Percentiles rank a stretch among this genome's conserved stretches.
Evolutionary conservation across 2,797 vertebrate species (phyloP).

Genomic region (Schizothorax lantsangensis): DNA sequence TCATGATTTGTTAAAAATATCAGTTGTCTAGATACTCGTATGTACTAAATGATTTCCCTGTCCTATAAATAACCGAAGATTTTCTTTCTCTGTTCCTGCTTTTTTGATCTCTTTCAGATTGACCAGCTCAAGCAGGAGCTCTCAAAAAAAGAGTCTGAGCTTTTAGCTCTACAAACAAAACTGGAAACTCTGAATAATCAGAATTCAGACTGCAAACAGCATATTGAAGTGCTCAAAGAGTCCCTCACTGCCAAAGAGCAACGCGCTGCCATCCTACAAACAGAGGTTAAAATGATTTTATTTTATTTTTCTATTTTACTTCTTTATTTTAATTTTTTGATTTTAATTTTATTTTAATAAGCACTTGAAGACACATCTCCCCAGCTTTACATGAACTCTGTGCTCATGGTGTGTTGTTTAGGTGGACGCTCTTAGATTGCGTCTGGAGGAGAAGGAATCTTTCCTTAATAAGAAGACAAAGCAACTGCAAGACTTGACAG

Average conservation of each 20-base stretch:
- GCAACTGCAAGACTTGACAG: constrained; percentile 97
- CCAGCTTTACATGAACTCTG: background rate
- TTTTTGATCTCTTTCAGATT: constrained; percentile 79
- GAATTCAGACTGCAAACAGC: constrained; percentile 99
- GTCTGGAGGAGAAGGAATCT: constrained; percentile 97
- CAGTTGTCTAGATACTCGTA: background rate
- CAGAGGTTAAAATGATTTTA: constrained; percentile 82
- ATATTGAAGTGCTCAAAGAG: constrained; percentile 99
- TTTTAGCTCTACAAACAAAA: constrained; percentile 98
- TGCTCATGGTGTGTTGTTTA: constrained; percentile 64
- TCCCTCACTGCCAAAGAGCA: constrained; percentile 99
- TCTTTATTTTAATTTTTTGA: background rate
- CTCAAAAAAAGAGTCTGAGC: constrained; percentile 98
- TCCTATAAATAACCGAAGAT: background rate
- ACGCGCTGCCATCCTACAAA: constrained; percentile 98
- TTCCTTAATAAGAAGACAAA: constrained; percentile 99
- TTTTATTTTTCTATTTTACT: background rate
- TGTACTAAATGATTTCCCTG: background rate
- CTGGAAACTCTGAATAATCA: constrained; percentile 99
- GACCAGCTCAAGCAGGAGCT: constrained; percentile 98
- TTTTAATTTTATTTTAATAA: background rate
- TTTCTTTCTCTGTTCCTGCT: background rate
- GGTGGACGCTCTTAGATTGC: constrained; percentile 96
- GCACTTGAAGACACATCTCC: constrained; percentile 5
- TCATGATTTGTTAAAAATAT: background rate